These are phyloP conservation scores for human DNA, from an alignment of 2,113 vertebrate species.

Conservation along the genomic window GRCh38 chr6:165388501-165389000, in stretches of 20 bases:
- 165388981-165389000: not conserved
- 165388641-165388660: not conserved
- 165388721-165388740: not conserved
- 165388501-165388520: not conserved
- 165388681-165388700: not conserved
- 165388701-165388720: not conserved
- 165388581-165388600: too few species aligned
- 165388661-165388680: not conserved
- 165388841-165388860: fast-evolving
- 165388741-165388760: not conserved
- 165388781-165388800: fast-evolving
- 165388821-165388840: not conserved
- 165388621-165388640: fast-evolving
- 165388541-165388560: fast-evolving
- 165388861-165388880: fast-evolving
- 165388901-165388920: not conserved
- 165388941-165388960: not conserved
- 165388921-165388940: not conserved
- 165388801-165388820: not conserved
- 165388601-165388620: too few species aligned
- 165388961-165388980: fast-evolving
- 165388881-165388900: fast-evolving
- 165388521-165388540: not conserved
- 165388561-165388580: too few species aligned
- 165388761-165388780: fast-evolving